Base-by-base conservation (phyloP, 2,888 invertebrate species). In the Lathronympha strigana region DNA sequence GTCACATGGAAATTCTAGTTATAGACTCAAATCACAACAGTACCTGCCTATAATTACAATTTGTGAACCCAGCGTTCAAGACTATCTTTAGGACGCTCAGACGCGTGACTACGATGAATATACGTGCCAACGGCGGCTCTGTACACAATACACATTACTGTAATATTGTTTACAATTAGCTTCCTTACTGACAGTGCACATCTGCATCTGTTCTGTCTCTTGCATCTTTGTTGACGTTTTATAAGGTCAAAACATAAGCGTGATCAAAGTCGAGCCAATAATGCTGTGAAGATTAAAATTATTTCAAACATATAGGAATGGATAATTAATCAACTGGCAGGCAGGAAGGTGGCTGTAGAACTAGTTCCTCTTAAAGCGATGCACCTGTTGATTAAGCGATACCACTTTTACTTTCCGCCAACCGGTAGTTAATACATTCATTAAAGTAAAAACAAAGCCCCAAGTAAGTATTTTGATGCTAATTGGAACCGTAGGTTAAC, bases 1-100 rank as follows among this genome's bases (percentile, higher is more conserved):
- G 76, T 81, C 79, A 79, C 77, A 79, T 79, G 75, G 77, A 78
- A 78, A 61, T 49, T 47, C 61, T 54, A 60, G 53, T 54, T 66
- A 66, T 66, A 61, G 54, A 21, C 66, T 53, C 23, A 66, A 60
- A 54, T 31, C 36, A 51, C 21, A 31, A 40, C 53, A 9, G 19
- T 49, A 54, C 50, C 38, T 47, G 43, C 50, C 40, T 45, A 51
- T 28, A 36, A 47, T 47, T 53, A 15, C 31, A 28, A 23, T 60
- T 47, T 66, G 45, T 57, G 28, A 57, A 57, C 40, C 38, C 40
- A 13, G 11, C n/a, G 31, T 43, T 43, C 43, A 28, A 43, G 25
- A 19, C 43, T 31, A 43, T 28, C 54, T 36, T 40, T 54, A 40
- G 23, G 15, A 23, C 28, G 43, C 31, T 43, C 57, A 57, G 43